phyloP scores from a whole-genome alignment of 2,113 vertebrate species.

The Martes martes region DNA sequence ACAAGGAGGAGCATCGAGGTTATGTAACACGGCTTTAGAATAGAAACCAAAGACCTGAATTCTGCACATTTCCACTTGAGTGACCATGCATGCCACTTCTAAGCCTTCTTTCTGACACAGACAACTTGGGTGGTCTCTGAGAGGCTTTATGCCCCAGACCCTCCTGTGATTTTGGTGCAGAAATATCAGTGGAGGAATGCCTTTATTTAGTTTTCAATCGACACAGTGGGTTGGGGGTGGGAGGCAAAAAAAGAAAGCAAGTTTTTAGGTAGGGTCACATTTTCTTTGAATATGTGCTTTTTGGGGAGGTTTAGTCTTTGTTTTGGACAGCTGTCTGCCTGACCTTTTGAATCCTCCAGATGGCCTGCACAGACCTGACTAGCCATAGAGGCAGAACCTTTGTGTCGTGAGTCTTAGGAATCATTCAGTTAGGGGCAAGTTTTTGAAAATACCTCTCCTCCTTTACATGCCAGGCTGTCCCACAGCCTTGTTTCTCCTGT shows the following conservation, averaged over 20 bases:
- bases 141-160: neutral
- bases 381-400: neutral
- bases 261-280: neutral
- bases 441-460: neutral
- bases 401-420: neutral
- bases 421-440: neutral
- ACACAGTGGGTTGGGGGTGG: neutral
- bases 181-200: neutral
- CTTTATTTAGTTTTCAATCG: neutral
- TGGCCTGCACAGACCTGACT: neutral
- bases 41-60: neutral
- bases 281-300: neutral
- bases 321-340: neutral
- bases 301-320: neutral
- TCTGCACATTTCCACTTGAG: neutral
- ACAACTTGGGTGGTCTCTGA: neutral
- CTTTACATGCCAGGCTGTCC: neutral
- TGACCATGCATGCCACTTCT: neutral
- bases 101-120: neutral
- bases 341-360: neutral
- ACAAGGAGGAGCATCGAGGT: neutral
- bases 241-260: neutral
- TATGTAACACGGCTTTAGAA: accelerated
- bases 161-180: neutral
- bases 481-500: neutral